phyloP scores from a whole-genome alignment of 2,113 vertebrate genomes.

The Albula goreensis region DNA sequence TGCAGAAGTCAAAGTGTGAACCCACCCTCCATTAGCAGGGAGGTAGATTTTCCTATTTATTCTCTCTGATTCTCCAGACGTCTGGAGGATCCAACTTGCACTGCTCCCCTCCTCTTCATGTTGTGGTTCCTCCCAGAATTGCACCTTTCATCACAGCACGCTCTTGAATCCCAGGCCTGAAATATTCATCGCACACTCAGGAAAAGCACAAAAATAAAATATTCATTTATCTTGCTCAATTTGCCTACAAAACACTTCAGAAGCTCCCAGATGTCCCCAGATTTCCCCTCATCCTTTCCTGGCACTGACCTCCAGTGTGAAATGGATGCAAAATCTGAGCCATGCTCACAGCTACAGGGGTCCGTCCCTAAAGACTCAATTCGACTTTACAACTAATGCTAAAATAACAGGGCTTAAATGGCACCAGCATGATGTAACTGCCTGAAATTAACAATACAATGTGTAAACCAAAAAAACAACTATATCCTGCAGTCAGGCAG shows the following conservation, averaged over 20 bases:
- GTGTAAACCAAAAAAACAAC: background rate
- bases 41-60: conserved; percentile 28
- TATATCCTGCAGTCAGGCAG: background rate
- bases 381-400: background rate
- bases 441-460: background rate
- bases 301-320: conserved; percentile 34
- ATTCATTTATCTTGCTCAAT: conserved; percentile 55
- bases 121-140: background rate
- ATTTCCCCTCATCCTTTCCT: conserved; percentile 20
- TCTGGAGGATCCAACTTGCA: background rate
- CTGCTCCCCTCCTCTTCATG: conserved; percentile 6
- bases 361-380: background rate
- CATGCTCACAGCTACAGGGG: background rate
- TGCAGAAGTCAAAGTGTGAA: background rate
- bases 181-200: conserved; percentile 59
- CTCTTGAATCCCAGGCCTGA: conserved; percentile 42
- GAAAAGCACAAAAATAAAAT: conserved; percentile 54
- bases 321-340: conserved; percentile 29
- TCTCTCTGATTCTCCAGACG: conserved; percentile 26
- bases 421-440: background rate
- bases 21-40: conserved; percentile 21
- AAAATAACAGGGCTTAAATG: background rate
- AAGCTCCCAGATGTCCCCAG: conserved; percentile 32
- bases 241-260: conserved; percentile 46
- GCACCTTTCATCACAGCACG: conserved; percentile 38